phyloP scores from a whole-genome alignment of 2,113 vertebrate species.

The Todiramphus chloris region DNA sequence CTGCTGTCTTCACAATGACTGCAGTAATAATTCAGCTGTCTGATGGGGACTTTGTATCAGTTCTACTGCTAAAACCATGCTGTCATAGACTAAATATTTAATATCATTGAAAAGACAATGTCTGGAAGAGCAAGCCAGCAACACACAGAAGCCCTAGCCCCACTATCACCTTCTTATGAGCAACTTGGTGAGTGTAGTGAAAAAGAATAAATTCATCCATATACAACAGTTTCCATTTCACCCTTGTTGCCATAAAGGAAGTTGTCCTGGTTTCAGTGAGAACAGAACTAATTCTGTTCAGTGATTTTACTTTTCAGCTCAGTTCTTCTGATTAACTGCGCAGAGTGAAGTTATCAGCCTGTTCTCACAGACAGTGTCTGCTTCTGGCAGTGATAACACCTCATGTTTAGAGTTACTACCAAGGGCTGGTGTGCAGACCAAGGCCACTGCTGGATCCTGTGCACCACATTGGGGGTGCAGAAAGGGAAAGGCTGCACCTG shows the following conservation, averaged over 20 bases:
- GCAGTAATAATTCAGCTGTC: constrained; percentile 50
- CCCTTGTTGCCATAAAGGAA: not conserved
- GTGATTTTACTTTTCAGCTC: too few relatives aligned
- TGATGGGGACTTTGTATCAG: not conserved
- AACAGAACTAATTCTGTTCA: too few relatives aligned
- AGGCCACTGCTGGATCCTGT: too few relatives aligned
- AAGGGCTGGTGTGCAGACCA: too few relatives aligned
- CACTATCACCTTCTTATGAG: not conserved
- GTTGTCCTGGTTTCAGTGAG: too few relatives aligned
- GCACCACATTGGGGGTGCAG: too few relatives aligned
- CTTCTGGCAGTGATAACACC: too few relatives aligned
- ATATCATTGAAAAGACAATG: not conserved
- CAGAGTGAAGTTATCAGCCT: too few relatives aligned
- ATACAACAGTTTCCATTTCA: not conserved
- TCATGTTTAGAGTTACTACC: too few relatives aligned
- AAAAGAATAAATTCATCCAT: not conserved
- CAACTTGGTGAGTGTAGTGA: not conserved
- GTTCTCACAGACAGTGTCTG: too few relatives aligned
- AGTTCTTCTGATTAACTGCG: too few relatives aligned
- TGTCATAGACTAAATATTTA: not conserved
- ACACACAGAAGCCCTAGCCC: not conserved
- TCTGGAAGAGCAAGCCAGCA: not conserved
- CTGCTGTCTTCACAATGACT: constrained; percentile 20
- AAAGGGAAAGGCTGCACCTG: too few relatives aligned
- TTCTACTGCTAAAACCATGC: not conserved